These are phyloP conservation scores for Eublepharis macularius DNA, from an alignment of 2,113 vertebrate genomes.

Conservation along the genomic window DNA sequence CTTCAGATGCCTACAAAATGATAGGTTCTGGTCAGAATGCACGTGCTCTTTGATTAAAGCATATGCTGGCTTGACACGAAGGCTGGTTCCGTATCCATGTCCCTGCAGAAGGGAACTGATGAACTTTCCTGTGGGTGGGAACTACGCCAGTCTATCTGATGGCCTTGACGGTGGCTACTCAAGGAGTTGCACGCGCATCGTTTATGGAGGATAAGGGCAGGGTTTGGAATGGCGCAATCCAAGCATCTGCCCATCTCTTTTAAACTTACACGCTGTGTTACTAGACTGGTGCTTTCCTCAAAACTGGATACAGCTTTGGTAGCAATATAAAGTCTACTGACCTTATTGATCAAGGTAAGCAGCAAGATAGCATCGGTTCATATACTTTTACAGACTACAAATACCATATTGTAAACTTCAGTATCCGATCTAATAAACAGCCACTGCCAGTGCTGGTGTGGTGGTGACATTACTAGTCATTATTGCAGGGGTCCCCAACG, in stretches of 20 bases:
- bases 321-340: neutral
- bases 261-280: slow-evolving; percentile 4
- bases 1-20: slow-evolving; percentile 34
- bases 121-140: slow-evolving; percentile 25
- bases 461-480: too few species aligned
- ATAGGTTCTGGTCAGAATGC: neutral
- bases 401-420: too few species aligned
- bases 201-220: slow-evolving; percentile 21
- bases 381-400: too few species aligned
- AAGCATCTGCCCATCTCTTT: slow-evolving; percentile 55
- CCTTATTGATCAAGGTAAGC: neutral
- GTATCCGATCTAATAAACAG: too few species aligned
- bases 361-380: neutral
- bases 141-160: slow-evolving; percentile 29
- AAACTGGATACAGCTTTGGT: neutral
- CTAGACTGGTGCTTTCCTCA: slow-evolving; percentile 14
- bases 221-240: slow-evolving; percentile 27
- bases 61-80: neutral
- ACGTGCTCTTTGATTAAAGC: accelerated
- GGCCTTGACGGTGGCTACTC: slow-evolving; percentile 25
- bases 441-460: too few species aligned
- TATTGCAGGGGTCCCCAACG: too few species aligned
- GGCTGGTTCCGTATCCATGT: neutral
- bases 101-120: neutral
- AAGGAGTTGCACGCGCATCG: slow-evolving; percentile 32